These are phyloP conservation scores for Operophtera brumata DNA, from an alignment of 2,888 invertebrate genomes.

Conservation along the genomic window DNA sequence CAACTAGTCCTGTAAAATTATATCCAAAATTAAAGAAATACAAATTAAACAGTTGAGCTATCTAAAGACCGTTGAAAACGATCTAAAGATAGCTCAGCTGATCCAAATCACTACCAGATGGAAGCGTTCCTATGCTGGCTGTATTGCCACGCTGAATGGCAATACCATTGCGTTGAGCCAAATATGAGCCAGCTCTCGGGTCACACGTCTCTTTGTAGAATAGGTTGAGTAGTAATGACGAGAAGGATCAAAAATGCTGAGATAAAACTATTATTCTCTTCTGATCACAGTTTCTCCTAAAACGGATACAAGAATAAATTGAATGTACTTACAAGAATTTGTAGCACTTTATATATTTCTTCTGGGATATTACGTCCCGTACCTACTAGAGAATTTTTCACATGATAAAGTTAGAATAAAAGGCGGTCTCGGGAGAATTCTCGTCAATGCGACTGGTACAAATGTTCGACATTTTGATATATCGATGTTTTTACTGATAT, in stretches of 20 bases:
- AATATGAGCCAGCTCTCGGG: too few relatives aligned
- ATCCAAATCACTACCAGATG: too few relatives aligned
- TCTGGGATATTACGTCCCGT: slow-evolving; percentile 1
- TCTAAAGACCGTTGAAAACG: too few relatives aligned
- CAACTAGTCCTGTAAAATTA: too few relatives aligned
- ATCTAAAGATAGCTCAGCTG: too few relatives aligned
- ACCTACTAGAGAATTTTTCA: slow-evolving; percentile 15
- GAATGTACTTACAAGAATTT: slow-evolving; percentile 12
- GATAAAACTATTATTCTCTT: not conserved
- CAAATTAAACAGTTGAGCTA: too few relatives aligned
- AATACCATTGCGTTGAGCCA: too few relatives aligned
- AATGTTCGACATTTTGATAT: slow-evolving; percentile 6
- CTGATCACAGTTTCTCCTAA: not conserved
- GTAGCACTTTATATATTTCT: slow-evolving; percentile 7
- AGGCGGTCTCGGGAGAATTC: slow-evolving; percentile 6
- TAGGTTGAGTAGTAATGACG: too few relatives aligned
- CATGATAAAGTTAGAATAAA: slow-evolving; percentile 10
- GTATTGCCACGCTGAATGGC: too few relatives aligned
- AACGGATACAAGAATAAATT: slow-evolving; percentile 1
- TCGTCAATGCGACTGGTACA: slow-evolving; percentile 12
- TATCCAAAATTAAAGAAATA: too few relatives aligned
- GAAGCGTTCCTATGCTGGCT: too few relatives aligned
- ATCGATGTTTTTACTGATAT: not conserved
- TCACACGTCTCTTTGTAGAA: too few relatives aligned
- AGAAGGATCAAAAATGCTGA: not conserved